A percentile compares a stretch with the other conserved stretches of the same genome.
These are phyloP conservation scores for Onthophagus sagittarius DNA, from an alignment of 2,888 invertebrate genomes.

Conservation along the genomic window DNA sequence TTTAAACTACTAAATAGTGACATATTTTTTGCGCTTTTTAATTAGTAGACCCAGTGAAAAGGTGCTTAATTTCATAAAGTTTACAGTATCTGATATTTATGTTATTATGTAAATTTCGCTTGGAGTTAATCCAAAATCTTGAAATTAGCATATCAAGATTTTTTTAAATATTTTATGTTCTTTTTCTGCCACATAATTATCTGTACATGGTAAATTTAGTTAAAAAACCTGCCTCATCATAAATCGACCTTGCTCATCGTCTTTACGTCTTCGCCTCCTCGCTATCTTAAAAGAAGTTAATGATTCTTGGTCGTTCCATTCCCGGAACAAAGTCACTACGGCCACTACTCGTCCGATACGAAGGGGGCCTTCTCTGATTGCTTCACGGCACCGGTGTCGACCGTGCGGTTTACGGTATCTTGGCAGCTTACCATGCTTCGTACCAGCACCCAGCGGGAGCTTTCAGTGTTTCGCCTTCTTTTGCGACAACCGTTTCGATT, in stretches of 20 bases:
- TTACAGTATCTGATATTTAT: too few relatives aligned
- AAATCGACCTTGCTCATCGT: not conserved
- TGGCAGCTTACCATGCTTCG: not conserved
- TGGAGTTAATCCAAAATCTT: too few relatives aligned
- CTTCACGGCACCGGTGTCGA: not conserved
- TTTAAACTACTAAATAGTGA: too few relatives aligned
- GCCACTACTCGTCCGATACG: not conserved
- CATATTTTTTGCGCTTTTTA: too few relatives aligned
- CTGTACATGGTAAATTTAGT: not conserved
- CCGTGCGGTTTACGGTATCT: not conserved
- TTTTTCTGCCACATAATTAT: too few relatives aligned
- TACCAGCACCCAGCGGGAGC: conserved; percentile 1
- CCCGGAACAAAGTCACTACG: not conserved
- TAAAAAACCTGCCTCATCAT: not conserved
- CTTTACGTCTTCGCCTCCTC: too few relatives aligned
- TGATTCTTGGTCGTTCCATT: not conserved
- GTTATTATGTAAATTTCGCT: too few relatives aligned
- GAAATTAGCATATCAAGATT: too few relatives aligned
- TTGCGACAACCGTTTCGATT: not conserved
- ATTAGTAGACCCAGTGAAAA: too few relatives aligned
- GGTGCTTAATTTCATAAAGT: too few relatives aligned
- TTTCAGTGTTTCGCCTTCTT: conserved; percentile 4
- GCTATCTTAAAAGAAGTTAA: not conserved
- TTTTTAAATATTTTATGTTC: too few relatives aligned
- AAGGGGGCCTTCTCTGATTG: not conserved